Base-by-base conservation (phyloP, 2,113 vertebrate species). In the Crocuta crocuta region DNA sequence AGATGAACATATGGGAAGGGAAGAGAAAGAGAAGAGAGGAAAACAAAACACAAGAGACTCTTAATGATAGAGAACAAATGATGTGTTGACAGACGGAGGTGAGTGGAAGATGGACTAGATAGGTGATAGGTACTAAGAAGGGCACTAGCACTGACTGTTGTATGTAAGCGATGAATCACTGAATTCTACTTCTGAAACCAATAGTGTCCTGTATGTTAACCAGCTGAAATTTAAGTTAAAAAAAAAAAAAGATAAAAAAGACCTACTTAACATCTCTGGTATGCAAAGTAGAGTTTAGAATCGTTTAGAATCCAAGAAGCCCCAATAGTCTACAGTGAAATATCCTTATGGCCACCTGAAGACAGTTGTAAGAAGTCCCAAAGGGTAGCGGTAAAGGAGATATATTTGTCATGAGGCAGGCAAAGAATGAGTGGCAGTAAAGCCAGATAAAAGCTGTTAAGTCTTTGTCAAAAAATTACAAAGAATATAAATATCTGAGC, bases 401-500 rank as follows among this genome's bases (percentile, higher is more conserved):
- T n/a, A 5, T 26, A 4, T 48, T 55, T 45, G 19, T 73, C 89
- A 55, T 0, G 33, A 94, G 45, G 48, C 11, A 68, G 35, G 12
- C 24, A 39, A 93, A 76, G 58, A 87, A 90, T 1, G 43, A 39
- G 10, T 2, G 33, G 48, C 10, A 48, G 15, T 82, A 94, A 84
- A 80, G 88, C 43, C 43, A 86, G 76, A 78, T 45, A 68, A 83
- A 90, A 26, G 4, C 33, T n/a, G 5, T 43, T 74, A 78, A 93
- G 24, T 66, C 26, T 89, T 91, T 82, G 88, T 23, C 28, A 39
- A 78, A 85, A 31, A 73, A 50, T 91, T 68, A 90, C n/a, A 31
- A 55, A 95, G 43, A 74, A 19, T 43, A 23, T n/a, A 85, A 97
- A 91, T 11, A 89, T 33, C 84, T 96, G 76, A 58, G 78, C 24